Evolutionary conservation across 2,888 invertebrate genomes (phyloP).

Genomic region (Scotopteryx bipunctaria): DNA sequence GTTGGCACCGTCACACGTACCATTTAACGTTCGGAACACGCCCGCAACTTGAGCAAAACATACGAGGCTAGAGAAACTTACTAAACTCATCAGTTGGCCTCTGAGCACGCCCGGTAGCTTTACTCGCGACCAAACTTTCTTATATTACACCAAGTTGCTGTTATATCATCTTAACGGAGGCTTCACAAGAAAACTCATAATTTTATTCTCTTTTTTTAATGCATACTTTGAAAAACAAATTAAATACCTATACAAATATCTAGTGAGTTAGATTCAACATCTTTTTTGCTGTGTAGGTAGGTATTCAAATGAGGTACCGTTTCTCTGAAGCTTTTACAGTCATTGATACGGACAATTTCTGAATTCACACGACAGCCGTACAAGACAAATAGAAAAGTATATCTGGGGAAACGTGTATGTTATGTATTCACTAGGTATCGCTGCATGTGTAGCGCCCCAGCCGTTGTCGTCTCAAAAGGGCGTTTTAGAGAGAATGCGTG

Average conservation of each 20-base stretch:
- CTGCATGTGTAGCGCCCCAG: slow-evolving; percentile 45
- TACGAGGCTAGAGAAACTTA: slow-evolving; percentile 62
- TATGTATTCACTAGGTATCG: slow-evolving; percentile 42
- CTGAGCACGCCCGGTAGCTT: slow-evolving; percentile 62
- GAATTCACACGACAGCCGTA: neutral
- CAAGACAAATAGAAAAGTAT: slow-evolving; percentile 19
- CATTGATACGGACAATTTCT: neutral
- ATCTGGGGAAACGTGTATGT: slow-evolving; percentile 18
- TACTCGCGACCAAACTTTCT: slow-evolving; percentile 65
- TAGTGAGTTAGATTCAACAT: too few species aligned
- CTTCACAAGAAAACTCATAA: slow-evolving; percentile 24
- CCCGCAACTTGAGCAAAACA: slow-evolving; percentile 57
- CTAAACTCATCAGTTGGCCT: slow-evolving; percentile 75
- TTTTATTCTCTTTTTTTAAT: slow-evolving; percentile 9
- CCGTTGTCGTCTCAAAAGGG: slow-evolving; percentile 72
- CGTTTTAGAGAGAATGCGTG: slow-evolving; percentile 68
- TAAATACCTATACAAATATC: too few species aligned
- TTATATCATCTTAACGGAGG: slow-evolving; percentile 48
- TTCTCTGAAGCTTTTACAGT: slow-evolving; percentile 3
- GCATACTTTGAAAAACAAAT: neutral
- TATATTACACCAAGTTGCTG: slow-evolving; percentile 61
- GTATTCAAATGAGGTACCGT: too few species aligned
- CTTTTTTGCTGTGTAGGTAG: too few species aligned
- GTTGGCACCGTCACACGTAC: slow-evolving; percentile 41
- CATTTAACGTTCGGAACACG: slow-evolving; percentile 59